Base-by-base conservation (phyloP, 2,888 invertebrate species). In the Drosophila hamatofila region DNA sequence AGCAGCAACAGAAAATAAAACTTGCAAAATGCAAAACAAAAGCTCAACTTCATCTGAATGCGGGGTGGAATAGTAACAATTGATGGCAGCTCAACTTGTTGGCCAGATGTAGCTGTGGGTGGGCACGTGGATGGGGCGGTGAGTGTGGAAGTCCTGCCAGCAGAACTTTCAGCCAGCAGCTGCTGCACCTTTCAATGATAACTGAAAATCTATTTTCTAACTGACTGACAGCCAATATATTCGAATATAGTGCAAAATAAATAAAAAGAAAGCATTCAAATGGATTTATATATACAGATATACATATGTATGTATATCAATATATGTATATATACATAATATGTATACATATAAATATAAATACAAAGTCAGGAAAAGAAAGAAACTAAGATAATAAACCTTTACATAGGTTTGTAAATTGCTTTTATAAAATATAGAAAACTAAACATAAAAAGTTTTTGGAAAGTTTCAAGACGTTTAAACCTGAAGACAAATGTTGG, bases 151-250 rank as follows among this genome's bases (percentile, higher is more conserved):
- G 35, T 30, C 18, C 18, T 37, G 52, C 18, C 35, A 30, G 37
- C 66, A 23, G 44, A 77, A 72, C 51, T 76, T 85, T 63, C 56
- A 76, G 49, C 72, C 68, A 65, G 68, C 85, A 85, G 85, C 80
- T 82, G 76, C 77, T 60, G 80, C 77, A 72, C 51, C 44, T 68
- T 62, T 54, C 66, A 58, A 68, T 83, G 88, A 88, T 86, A 87
- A 81, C 78, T 78, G 82, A 74, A 84, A 81, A 82, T 86, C 78
- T 89, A 85, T 86, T 89, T 89, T 86, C 89, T 85, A 80, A 85
- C 80, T 86, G 88, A 83, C 81, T 86, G 88, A 72, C 85, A 83
- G 67, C 64, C 86, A 78, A 85, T 86, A 89, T 80, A 83, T 81
- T 72, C 65, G 80, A 80, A 79, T 66, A 41, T 49, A n/a, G 42